Base-by-base conservation (phyloP, 2,113 vertebrate species). In the Chamaea fasciata region DNA sequence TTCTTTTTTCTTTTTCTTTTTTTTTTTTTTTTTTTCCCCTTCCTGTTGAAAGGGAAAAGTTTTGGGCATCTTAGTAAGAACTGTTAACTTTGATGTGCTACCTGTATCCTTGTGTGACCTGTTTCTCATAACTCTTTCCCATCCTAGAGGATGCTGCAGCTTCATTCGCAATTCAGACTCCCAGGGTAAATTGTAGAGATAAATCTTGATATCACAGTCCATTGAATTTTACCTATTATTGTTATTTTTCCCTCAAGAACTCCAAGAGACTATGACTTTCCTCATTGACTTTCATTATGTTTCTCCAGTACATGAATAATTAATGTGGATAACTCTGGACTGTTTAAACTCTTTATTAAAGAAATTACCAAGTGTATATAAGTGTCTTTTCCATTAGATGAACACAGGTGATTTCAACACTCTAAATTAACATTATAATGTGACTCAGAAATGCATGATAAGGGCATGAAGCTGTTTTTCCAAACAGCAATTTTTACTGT, bases 291-390 rank as follows among this genome's bases (percentile, higher is more conserved):
- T 92, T 80, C 63, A 86, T 93, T 86, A 65, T 56, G 68, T 89
- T 71, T 81, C 89, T 87, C 26, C 83, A 74, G 35, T 16, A 44
- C 39, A 80, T 95, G 60, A 83, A 90, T 95, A 92, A 85, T 90
- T 92, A 81, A 89, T 89, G 26, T 81, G 41, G 49, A 53, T 84
- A 69, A 71, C 37, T 92, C 78, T 73, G 82, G 68, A 79, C 59
- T 85, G n/a, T 76, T 96, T 80, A 88, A 91, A 83, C 27, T 90
- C 82, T 92, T 84, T 89, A 71, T 53, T 94, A 68, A 84, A 89
- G 81, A 73, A 92, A 91, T 95, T 92, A 71, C n/a, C 41, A 76
- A 69, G 56, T 53, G 53, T 71, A 46, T 81, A 53, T 60, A 79
- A 35, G 46, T 49, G n/a, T 46, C 16, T 79, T 35, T 82, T 87